Percentiles rank a stretch among this genome's conserved stretches.
These are phyloP conservation scores for Caerostris darwini DNA, from an alignment of 1,140 invertebrate genomes.

Conservation along the genomic window DNA sequence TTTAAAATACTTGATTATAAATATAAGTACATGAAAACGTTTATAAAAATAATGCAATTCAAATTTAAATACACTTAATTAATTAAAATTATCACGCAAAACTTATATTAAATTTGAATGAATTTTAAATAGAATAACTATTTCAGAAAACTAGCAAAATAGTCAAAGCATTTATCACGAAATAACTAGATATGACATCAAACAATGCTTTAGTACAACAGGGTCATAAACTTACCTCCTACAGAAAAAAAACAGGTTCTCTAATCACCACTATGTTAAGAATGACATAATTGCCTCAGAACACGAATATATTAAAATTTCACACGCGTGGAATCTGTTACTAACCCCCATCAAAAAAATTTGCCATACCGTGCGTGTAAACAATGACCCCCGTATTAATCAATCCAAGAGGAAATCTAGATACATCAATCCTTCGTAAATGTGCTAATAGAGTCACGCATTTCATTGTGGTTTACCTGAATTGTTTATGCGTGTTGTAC, in stretches of 20 bases:
- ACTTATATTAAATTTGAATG: not conserved
- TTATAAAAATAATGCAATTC: not conserved
- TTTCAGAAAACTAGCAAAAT: not conserved
- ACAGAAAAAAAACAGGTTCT: not conserved
- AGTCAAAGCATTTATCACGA: not conserved
- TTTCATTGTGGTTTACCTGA: not conserved
- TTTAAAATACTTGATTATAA: too few relatives aligned
- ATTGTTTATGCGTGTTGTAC: slow-evolving; percentile 27
- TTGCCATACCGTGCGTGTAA: not conserved
- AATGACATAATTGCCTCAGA: not conserved
- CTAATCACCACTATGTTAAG: not conserved
- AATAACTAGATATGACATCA: not conserved
- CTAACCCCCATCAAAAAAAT: not conserved
- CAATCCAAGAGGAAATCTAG: not conserved
- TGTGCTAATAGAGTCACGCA: not conserved
- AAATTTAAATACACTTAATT: not conserved
- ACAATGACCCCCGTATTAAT: not conserved
- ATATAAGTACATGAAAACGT: too few relatives aligned
- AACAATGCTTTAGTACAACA: not conserved
- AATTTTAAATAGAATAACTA: not conserved
- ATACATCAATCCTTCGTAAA: not conserved
- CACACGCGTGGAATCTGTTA: not conserved
- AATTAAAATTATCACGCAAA: not conserved
- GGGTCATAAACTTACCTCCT: not conserved
- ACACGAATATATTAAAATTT: not conserved